Evolutionary conservation across 1,140 invertebrate species (phyloP).

Genomic region (Meloidogyne floridensis): DNA sequence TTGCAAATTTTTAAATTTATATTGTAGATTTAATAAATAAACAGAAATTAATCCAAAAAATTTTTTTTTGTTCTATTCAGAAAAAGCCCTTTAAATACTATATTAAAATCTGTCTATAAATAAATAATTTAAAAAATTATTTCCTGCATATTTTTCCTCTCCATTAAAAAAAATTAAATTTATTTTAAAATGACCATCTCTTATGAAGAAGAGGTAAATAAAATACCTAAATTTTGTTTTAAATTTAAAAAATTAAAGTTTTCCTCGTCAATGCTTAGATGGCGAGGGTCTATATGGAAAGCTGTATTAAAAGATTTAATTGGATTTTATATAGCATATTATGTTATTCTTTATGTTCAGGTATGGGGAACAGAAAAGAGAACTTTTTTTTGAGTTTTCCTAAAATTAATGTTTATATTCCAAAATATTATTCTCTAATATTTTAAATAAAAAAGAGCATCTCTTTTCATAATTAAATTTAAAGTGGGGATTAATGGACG

Average conservation of each 20-base stretch:
- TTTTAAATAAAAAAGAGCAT: constrained; percentile 11
- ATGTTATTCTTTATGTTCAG: constrained; percentile 64
- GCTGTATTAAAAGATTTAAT: constrained; percentile 65
- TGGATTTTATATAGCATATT: constrained; percentile 64
- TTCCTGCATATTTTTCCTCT: too few relatives aligned
- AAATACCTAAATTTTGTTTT: constrained; percentile 29
- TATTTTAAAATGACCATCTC: constrained; percentile 39
- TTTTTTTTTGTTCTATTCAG: too few relatives aligned
- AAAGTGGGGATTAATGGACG: constrained; percentile 65
- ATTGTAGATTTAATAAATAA: too few relatives aligned
- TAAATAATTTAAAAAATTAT: too few relatives aligned
- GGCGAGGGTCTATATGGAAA: constrained; percentile 65
- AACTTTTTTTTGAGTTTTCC: not conserved
- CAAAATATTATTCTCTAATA: too few relatives aligned
- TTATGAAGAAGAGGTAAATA: constrained; percentile 41
- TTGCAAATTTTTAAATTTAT: too few relatives aligned
- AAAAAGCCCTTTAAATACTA: too few relatives aligned
- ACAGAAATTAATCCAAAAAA: too few relatives aligned
- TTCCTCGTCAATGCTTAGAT: constrained; percentile 62
- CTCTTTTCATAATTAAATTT: constrained; percentile 33
- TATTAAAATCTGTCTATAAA: too few relatives aligned
- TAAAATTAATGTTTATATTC: too few relatives aligned
- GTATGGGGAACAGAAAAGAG: constrained; percentile 23
- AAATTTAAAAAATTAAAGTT: constrained; percentile 48
- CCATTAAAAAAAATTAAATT: too few relatives aligned